A percentile compares a stretch with the other conserved stretches of the same genome.
Conservation (phyloP, 2,888 invertebrate species). For the Plebejus melissa region DNA sequence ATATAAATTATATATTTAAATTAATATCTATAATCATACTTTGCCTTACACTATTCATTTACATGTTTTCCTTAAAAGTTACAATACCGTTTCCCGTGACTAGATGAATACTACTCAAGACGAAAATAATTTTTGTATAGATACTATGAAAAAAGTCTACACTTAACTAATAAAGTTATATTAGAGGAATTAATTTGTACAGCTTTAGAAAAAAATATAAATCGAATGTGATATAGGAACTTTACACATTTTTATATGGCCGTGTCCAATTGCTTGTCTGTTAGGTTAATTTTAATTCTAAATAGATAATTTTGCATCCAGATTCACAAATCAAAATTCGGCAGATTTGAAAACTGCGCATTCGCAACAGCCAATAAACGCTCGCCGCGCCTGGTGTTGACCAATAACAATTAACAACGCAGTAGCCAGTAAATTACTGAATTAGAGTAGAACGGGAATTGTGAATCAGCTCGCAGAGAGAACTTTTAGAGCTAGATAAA, state of each 20-base stretch:
- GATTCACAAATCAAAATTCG: too few species aligned
- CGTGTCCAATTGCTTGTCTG: conserved; percentile 14
- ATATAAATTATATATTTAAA: conserved; percentile 32
- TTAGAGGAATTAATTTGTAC: conserved; percentile 24
- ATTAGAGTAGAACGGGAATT: too few species aligned
- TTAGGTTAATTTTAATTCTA: neutral
- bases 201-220: conserved; percentile 27
- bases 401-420: too few species aligned
- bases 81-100: conserved; percentile 55
- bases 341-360: neutral
- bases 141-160: conserved; percentile 21
- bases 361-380: neutral
- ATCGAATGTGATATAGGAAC: conserved; percentile 53
- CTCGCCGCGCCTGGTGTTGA: too few species aligned
- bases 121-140: conserved; percentile 22
- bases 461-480: too few species aligned
- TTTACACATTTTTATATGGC: conserved; percentile 47
- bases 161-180: conserved; percentile 17
- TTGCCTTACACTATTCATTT: conserved; percentile 32
- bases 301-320: neutral
- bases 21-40: conserved; percentile 33
- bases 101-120: conserved; percentile 44
- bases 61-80: conserved; percentile 39
- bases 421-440: too few species aligned
- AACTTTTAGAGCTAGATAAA: too few species aligned